Evolutionary conservation across 2,113 vertebrate species (phyloP), one percentile per base, ranked within the genome.

Genomic region (Macaca nemestrina): DNA sequence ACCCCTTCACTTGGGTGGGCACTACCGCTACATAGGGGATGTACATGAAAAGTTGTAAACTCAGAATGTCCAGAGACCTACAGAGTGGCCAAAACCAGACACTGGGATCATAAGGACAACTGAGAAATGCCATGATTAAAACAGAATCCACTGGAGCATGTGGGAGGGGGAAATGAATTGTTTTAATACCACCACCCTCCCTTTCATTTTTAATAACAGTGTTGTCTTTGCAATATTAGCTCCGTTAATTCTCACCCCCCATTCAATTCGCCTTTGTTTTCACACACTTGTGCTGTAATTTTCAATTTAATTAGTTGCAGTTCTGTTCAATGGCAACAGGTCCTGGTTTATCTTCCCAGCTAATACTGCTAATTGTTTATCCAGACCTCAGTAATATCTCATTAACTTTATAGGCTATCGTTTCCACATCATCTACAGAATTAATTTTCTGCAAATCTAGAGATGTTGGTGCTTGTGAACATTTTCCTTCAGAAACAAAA

Each of bases 301-400:
- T 98, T 98, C 98, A 79, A 95, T 98, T 98, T 99, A 99, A 99
- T 99, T 98, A 99, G 98, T 97, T 96, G 98, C 97, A 91, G 96
- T 88, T 94, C 98, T 97, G 98, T 92, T 67, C 52, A 96, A 97
- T 97, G 98, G 98, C 98, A 98, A 97, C 98, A 97, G 98, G 98
- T 97, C 98, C 97, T 6, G 85, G 90, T 98, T 98, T 98, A 97
- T 98, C 98, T 98, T 96, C 16, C n/a, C 96, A 95, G 98, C 98
- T 98, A 98, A 98, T 98, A 98, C 98, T 52, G 93, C 98, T 99
- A 99, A 99, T 99, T 99, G 98, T 98, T 98, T 98, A 98, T 97
- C 97, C 98, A 98, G 98, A 96, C 97, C 98, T 98, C 96, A 76
- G 96, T 97, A 94, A 96, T 98, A 98, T 99, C 98, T 99, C 98